Base-by-base conservation (phyloP, 2,888 invertebrate species). In the Brachypalpus laphriformis region DNA sequence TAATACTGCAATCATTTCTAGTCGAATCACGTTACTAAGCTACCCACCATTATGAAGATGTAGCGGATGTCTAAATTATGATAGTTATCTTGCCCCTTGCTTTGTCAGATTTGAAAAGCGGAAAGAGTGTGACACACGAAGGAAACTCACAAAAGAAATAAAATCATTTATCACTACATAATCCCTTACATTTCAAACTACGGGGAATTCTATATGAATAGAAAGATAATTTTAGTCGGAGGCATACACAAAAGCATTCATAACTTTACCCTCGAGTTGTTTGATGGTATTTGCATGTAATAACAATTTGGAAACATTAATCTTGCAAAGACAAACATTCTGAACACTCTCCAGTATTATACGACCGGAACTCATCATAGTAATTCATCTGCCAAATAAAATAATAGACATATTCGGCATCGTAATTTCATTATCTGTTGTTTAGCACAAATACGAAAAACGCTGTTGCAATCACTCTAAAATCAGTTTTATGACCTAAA, bases 251-350 rank as follows among this genome's bases (percentile, higher is more conserved):
- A 40, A n/a, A 8, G 40, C 20, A 7, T 37, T 0, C 20, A 57
- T 56, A 20, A 56, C 34, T 34, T 34, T 56, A n/a, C 37, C n/a
- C 40, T 40, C 40, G 40, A 42, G 40, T 40, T 42, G 25, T 40
- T 25, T 59, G 18, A 59, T 59, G 57, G 40, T 40, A 40, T 59
- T 59, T 59, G 34, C 40, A 59, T 59, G 57, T 57, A 57, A 57
- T 37, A 57, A 57, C 18, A 37, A 57, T 34, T 20, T 57, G 37
- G 20, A 8, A 16, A 37, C 57, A 57, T 37, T 16, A 20, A 37
- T 37, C 37, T 37, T 22, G 16, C 14, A 20, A n/a, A n/a, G n/a
- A n/a, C n/a, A n/a, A n/a, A n/a, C n/a, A n/a, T n/a, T n/a, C n/a
- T n/a, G n/a, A n/a, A n/a, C n/a, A n/a, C n/a, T n/a, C n/a, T 6